phyloP scores from a whole-genome alignment of 2,888 invertebrate species.

The Hybos culiciformis region DNA sequence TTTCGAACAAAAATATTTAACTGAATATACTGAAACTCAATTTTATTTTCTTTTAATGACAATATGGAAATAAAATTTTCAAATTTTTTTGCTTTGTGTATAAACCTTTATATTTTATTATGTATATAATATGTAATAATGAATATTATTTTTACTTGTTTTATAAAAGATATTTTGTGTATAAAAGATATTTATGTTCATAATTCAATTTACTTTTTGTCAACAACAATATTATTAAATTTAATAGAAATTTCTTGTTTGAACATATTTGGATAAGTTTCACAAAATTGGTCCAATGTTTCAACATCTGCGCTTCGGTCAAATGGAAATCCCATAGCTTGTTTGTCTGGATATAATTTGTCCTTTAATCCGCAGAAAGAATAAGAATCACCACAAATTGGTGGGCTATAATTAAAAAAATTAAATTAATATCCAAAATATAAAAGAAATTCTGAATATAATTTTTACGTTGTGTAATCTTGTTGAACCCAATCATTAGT shows the following conservation, averaged over 20 bases:
- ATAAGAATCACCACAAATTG: slow-evolving; percentile 45
- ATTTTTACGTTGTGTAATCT: slow-evolving; percentile 16
- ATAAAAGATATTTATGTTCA: no score
- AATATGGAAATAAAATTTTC: no score
- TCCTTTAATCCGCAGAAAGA: slow-evolving; percentile 59
- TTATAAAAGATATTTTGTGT: no score
- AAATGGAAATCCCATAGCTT: slow-evolving; percentile 50
- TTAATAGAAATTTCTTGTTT: slow-evolving; percentile 47
- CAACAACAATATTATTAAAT: slow-evolving; percentile 36
- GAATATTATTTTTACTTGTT: no score
- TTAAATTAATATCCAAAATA: neutral
- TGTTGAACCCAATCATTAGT: slow-evolving; percentile 40
- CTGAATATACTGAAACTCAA: no score
- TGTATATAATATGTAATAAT: no score
- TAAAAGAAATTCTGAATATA: neutral
- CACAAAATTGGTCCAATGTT: slow-evolving; percentile 50
- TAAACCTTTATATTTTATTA: no score
- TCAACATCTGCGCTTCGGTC: slow-evolving; percentile 31
- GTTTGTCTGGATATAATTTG: slow-evolving; percentile 50
- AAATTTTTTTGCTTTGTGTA: no score
- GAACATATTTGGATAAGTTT: slow-evolving; percentile 53
- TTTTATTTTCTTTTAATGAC: no score
- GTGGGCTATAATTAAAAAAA: slow-evolving; percentile 14
- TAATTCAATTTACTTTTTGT: no score
- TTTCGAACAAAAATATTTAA: no score